These are phyloP conservation scores for Phainopepla nitens DNA, from an alignment of 2,113 vertebrate genomes.

Conservation along the genomic window DNA sequence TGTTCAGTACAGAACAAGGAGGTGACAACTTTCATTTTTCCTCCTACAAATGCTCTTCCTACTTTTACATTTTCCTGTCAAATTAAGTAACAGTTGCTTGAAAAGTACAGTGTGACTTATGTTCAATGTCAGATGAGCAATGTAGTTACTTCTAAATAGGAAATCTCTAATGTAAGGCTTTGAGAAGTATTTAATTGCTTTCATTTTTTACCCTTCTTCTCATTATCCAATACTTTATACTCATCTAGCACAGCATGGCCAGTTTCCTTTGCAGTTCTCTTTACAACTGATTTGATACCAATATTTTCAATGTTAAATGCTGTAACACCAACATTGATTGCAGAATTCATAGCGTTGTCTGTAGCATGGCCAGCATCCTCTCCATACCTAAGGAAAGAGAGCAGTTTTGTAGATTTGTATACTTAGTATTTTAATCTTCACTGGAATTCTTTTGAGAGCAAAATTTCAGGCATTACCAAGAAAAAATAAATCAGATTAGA, in stretches of 20 bases:
- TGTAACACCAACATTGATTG: constrained; percentile 90
- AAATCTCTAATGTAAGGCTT: constrained; percentile 57
- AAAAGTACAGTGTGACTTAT: constrained; percentile 34
- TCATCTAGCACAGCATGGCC: constrained; percentile 88
- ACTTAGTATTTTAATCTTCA: neutral
- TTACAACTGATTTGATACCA: constrained; percentile 92
- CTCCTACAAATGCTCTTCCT: neutral
- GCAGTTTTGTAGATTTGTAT: neutral
- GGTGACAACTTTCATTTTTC: neutral
- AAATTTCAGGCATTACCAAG: neutral
- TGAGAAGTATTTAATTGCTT: neutral
- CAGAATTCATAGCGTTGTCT: constrained; percentile 88
- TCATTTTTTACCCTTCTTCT: constrained; percentile 58
- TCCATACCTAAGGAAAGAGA: constrained; percentile 84
- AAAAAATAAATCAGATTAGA: neutral
- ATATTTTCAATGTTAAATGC: constrained; percentile 95
- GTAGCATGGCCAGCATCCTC: constrained; percentile 89
- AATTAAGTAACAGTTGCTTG: constrained; percentile 13
- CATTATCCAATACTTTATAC: constrained; percentile 80
- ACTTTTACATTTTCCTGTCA: neutral
- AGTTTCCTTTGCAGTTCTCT: constrained; percentile 90
- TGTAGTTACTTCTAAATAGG: constrained; percentile 9
- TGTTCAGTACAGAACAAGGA: neutral
- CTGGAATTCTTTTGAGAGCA: neutral
- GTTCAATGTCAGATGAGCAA: neutral